Conservation (phyloP, 92 coral and sea anemone species). For the Parazoanthus darwini region DNA sequence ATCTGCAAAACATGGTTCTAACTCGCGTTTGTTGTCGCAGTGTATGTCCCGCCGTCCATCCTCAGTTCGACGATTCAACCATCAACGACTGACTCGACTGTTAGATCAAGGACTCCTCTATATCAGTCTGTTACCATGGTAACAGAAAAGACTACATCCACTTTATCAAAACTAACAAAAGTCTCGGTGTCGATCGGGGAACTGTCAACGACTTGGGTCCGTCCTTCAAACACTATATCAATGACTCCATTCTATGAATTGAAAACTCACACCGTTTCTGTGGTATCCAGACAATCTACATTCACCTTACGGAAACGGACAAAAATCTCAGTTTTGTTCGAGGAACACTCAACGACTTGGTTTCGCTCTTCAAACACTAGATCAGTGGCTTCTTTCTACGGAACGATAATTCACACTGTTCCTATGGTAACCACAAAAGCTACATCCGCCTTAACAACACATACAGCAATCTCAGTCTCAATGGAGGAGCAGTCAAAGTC, state of each 20-base stretch:
- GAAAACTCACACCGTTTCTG: not conserved
- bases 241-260: not conserved
- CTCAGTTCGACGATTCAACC: constrained; percentile 1
- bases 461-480: not conserved
- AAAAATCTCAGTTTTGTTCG: not conserved
- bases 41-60: not conserved
- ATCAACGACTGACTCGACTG: not conserved
- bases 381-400: not conserved
- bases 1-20: not conserved
- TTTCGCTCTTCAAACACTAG: not conserved
- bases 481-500: not conserved
- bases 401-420: not conserved
- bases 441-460: not conserved
- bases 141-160: not conserved
- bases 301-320: not conserved
- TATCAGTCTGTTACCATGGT: not conserved
- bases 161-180: not conserved
- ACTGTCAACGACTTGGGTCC: not conserved
- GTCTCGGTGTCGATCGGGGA: not conserved
- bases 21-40: constrained; percentile 1
- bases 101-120: not conserved
- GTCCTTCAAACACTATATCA: not conserved
- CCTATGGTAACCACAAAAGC: not conserved
- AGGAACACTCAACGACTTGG: not conserved
- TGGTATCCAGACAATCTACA: not conserved